Base-by-base conservation (phyloP, 2,113 vertebrate species). In the Silurus glanis region DNA sequence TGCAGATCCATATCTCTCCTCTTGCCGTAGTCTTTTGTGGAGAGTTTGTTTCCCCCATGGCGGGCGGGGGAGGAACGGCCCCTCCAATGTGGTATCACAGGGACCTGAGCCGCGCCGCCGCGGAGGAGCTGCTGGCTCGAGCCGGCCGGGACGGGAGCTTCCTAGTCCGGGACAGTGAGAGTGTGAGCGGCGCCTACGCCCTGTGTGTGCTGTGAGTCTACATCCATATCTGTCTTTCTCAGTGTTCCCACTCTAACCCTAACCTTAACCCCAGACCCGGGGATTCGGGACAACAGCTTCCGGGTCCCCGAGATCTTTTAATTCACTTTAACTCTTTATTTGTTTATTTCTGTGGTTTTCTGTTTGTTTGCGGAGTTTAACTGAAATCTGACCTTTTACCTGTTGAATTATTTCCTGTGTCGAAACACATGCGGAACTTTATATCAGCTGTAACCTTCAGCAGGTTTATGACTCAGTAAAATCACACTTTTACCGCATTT, bases 141-240 rank as follows among this genome's bases (percentile, higher is more conserved):
- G 96, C 97, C 37, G 97, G 96, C 74, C 94, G 96, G 56, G 97
- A 98, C 90, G 97, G 97, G 89, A 97, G 97, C 94, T 98, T 98
- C 95, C 95, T 98, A 94, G 97, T 98, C 90, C 96, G 97, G 91
- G 97, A 98, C 94, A 97, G 97, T 88, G 97, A 98, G 93, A 98
- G 97, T 83, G 97, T 98, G 86, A 95, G 90, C 91, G 97, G 97
- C 61, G 97, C 97, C 89, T 98, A 96, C 90, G 97, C 97, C 53
- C 92, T 98, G 78, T 98, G 97, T 85, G 94, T 98, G 28, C 95
- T 98, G 97, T 98, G 25, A 88, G 84, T 82, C 72, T 10, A 75
- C 72, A n/a, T 51, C 19, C 23, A 17, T 1, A 8, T 16, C 37
- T 51, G 5, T 10, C 23, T 12, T 53, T 51, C 12, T 55, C 6